These are phyloP conservation scores for Leucoptera coffeella DNA, from an alignment of 2,888 invertebrate species.

Conservation along the genomic window DNA sequence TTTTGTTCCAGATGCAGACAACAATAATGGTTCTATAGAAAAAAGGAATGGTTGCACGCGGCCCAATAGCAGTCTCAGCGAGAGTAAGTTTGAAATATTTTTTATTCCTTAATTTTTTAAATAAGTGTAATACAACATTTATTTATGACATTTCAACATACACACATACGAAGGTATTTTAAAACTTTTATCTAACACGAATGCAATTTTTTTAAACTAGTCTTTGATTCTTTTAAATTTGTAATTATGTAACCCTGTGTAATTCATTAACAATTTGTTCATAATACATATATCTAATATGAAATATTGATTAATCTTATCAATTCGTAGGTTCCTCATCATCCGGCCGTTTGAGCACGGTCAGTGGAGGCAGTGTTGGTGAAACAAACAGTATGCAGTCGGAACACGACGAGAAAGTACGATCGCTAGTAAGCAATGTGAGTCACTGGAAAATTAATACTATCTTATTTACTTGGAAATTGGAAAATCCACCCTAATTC, in stretches of 20 bases:
- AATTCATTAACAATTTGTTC: too few species aligned
- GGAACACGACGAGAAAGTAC: slow-evolving; percentile 68
- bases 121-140: neutral
- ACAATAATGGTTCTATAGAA: slow-evolving; percentile 27
- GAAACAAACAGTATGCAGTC: slow-evolving; percentile 80
- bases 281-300: neutral
- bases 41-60: slow-evolving; percentile 38
- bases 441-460: too few species aligned
- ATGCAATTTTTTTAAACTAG: too few species aligned
- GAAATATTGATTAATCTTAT: neutral
- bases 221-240: too few species aligned
- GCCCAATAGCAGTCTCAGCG: slow-evolving; percentile 42
- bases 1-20: slow-evolving; percentile 11
- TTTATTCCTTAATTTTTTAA: neutral
- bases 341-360: slow-evolving; percentile 76
- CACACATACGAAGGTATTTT: too few species aligned
- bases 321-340: slow-evolving; percentile 62
- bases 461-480: too few species aligned
- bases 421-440: slow-evolving; percentile 41
- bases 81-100: slow-evolving; percentile 21
- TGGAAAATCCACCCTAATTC: too few species aligned
- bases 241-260: too few species aligned
- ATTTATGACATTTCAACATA: too few species aligned
- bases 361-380: slow-evolving; percentile 73
- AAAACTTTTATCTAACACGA: too few species aligned